Evolutionary conservation across 2,888 invertebrate species (phyloP), one percentile per base, ranked within the genome.

Genomic region (Dolichomitus sp.): DNA sequence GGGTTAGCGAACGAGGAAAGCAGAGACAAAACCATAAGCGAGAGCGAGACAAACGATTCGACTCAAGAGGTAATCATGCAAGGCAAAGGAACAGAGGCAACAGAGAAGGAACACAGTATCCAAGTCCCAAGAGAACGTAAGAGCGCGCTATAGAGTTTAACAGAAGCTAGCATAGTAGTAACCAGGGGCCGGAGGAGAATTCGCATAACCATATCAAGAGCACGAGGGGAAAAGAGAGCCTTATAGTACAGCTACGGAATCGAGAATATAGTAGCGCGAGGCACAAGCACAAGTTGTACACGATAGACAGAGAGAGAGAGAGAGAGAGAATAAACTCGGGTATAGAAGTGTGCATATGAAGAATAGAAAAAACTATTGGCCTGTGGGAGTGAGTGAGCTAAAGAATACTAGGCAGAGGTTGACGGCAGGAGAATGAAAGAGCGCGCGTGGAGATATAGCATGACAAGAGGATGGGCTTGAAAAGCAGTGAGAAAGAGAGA

Each of bases 351-450:
- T 72, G 61, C 30, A 54, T 23, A 57, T 42, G 42, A 37, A 17
- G 50, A 65, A 54, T 48, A 50, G 42, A 40, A 73, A 77, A 77
- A 66, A 77, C 23, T 48, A 75, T 45, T 59, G 33, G 14, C 40
- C 17, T 33, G 76, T 63, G 37, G 45, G 79, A 19, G 63, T 61
- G 68, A 59, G 79, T 72, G 50, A 33, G 65, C 40, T 27, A 27
- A 12, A 12, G 11, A 11, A 14, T 11, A 27, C 54, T 9, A 11
- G 54, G 17, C 7, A 12, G n/a, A n/a, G 5, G 45, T 48, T 14
- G 45, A n/a, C 45, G 45, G n/a, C 11, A 27, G 23, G 27, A 12
- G 12, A 14, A 11, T 11, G 27, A 65, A 82, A 85, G 88, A 88
- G 91, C 4, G 75, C 65, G 75, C 37, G 68, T 77, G 59, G 74